Evolutionary conservation across 2,113 vertebrate genomes (phyloP), one percentile per base, ranked within the genome.

Genomic region (Planiliza haematocheilus): DNA sequence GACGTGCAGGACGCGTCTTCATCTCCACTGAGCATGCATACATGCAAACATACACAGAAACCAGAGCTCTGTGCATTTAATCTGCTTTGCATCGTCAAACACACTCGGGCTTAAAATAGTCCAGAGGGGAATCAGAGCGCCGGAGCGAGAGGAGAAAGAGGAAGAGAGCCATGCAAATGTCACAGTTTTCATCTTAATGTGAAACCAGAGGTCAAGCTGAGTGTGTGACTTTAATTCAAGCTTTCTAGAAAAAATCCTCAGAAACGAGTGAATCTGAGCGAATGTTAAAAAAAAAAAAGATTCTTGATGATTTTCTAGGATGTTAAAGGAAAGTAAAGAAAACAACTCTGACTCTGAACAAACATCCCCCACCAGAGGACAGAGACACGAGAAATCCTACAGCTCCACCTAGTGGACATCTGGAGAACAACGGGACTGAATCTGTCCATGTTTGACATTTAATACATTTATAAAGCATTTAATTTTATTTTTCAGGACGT

Each of bases 171-270:
- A n/a, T n/a, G 66, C 55, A 76, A 81, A 83, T 81, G 81, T 74
- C 81, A 79, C 56, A 7, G 37, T 74, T 71, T 86, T 63, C 71
- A 88, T 79, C 63, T 72, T 48, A 65, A 84, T 78, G 78, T 87
- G 74, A 67, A 85, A 73, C 36, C 62, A 71, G 59, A 81, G 73
- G 74, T 71, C 57, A 77, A 9, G 12, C 58, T 56, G 52, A 38
- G 60, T 13, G 34, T 38, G n/a, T n/a, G n/a, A n/a, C 7, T 38
- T 12, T 34, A 4, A 36, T 50, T 36, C n/a, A 7, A 17, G 52
- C 7, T 51, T 55, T 41, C 43, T 0, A 8, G 6, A 21, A 45
- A 16, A 37, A 41, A 17, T 37, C 12, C 34, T 52, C 49, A 49
- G 46, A 38, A 24, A 17, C 39, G 3, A 4, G 7, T 42, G 12